A percentile compares a stretch with the other conserved stretches of the same genome.
Evolutionary conservation across 2,797 vertebrate species (phyloP).

Genomic region (Amniataba percoides): DNA sequence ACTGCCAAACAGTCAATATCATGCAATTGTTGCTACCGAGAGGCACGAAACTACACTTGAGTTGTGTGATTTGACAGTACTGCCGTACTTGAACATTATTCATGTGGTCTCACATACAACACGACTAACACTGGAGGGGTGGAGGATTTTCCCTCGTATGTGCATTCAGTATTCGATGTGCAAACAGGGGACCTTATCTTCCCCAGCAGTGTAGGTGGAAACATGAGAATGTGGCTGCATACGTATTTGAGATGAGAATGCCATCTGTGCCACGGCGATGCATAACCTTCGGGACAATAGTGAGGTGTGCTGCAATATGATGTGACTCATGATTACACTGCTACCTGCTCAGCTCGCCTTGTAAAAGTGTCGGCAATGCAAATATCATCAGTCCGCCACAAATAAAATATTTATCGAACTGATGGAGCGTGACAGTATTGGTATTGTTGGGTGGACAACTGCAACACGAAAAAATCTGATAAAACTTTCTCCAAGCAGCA

Average conservation of each 20-base stretch:
- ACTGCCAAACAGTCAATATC: not conserved
- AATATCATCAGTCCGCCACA: not conserved
- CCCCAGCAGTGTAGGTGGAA: conserved; percentile 26
- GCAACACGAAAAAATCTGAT: not conserved
- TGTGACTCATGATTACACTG: not conserved
- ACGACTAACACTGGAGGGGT: not conserved
- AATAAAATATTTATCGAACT: not conserved
- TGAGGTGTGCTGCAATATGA: not conserved
- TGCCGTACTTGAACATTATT: not conserved
- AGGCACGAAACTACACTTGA: not conserved
- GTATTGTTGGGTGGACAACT: not conserved
- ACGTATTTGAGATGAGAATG: conserved; percentile 25
- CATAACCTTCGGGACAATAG: not conserved
- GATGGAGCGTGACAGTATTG: not conserved
- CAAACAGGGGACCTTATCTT: conserved; percentile 39
- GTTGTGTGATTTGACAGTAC: not conserved
- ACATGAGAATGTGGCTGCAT: conserved; percentile 25
- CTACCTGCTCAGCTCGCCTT: not conserved
- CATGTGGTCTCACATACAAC: not conserved
- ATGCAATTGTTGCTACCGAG: not conserved
- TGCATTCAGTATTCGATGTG: conserved; percentile 26
- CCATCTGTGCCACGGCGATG: not conserved
- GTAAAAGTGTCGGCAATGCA: not conserved
- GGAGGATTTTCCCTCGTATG: conserved; percentile 11
- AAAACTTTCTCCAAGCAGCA: not conserved